Conservation (phyloP, 2,888 invertebrate genomes). For the Machimus atricapillus region DNA sequence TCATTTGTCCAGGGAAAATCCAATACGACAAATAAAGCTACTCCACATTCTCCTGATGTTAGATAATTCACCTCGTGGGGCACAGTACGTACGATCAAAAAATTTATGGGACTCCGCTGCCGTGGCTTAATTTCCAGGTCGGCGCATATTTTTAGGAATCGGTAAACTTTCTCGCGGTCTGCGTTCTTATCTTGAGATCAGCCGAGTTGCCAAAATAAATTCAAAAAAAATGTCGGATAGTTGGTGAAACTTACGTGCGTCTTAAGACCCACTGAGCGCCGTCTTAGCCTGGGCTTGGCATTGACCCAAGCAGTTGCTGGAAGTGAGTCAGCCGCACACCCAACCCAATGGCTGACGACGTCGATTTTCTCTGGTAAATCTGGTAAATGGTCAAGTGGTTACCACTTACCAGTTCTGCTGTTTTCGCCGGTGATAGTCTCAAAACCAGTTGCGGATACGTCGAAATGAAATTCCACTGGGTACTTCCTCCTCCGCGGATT, state of each 20-base stretch:
- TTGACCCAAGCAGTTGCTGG: neutral
- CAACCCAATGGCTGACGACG: neutral
- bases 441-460: neutral
- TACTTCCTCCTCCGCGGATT: neutral
- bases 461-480: neutral
- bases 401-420: neutral
- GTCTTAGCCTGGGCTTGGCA: neutral
- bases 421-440: neutral
- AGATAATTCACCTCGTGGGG: neutral
- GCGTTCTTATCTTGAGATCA: neutral
- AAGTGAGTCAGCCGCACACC: neutral
- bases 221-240: neutral
- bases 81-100: neutral
- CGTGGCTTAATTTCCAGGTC: neutral
- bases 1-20: neutral
- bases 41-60: neutral
- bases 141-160: neutral
- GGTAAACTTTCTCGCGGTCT: neutral
- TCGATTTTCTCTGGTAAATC: neutral
- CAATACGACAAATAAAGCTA: neutral
- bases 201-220: neutral
- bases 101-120: neutral
- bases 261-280: neutral
- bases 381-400: neutral
- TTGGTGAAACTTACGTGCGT: neutral